A percentile compares a stretch with the other conserved stretches of the same genome.
phyloP scores from a whole-genome alignment of 2,797 vertebrate species.

The Oreonectes daqikongensis region DNA sequence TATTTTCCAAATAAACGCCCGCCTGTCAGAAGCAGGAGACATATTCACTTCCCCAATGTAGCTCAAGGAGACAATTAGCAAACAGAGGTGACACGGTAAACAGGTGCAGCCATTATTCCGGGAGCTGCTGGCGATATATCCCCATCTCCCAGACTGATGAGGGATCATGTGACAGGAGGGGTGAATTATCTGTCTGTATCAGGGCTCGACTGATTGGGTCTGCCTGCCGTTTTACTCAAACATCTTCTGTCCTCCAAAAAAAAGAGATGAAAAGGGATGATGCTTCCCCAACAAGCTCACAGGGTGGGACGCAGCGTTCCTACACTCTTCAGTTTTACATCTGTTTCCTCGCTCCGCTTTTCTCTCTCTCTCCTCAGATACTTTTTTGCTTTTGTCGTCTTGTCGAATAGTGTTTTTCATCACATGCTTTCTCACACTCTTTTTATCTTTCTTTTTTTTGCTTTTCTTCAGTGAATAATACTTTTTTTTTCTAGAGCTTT shows the following conservation, averaged over 20 bases:
- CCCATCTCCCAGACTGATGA: conserved; percentile 92
- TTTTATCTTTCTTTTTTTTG: conserved; percentile 61
- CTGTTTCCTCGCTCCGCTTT: conserved; percentile 11
- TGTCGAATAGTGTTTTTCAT: conserved; percentile 16
- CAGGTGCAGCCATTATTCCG: conserved; percentile 99
- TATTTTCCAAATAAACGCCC: conserved; percentile 93
- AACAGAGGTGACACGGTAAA: conserved; percentile 98
- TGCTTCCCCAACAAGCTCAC: conserved; percentile 50
- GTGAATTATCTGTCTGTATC: conserved; percentile 92
- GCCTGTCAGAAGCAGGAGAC: conserved; percentile 91
- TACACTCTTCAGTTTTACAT: conserved; percentile 37
- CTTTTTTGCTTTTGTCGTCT: conserved; percentile 29
- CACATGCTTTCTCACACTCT: conserved; percentile 30
- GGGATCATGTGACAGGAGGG: conserved; percentile 88
- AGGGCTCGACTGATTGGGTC: conserved; percentile 86
- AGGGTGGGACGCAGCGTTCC: conserved; percentile 31
- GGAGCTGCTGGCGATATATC: conserved; percentile 96
- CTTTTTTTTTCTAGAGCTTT: conserved; percentile 69
- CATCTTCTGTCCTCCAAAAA: conserved; percentile 79
- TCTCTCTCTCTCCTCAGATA: conserved; percentile 24
- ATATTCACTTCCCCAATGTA: conserved; percentile 91
- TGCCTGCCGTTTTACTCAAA: conserved; percentile 76
- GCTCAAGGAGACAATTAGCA: conserved; percentile 99
- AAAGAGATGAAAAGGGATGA: conserved; percentile 70
- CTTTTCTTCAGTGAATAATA: conserved; percentile 73